Evolutionary conservation across 2,113 vertebrate genomes (phyloP).

Genomic region (Petroica traversi): DNA sequence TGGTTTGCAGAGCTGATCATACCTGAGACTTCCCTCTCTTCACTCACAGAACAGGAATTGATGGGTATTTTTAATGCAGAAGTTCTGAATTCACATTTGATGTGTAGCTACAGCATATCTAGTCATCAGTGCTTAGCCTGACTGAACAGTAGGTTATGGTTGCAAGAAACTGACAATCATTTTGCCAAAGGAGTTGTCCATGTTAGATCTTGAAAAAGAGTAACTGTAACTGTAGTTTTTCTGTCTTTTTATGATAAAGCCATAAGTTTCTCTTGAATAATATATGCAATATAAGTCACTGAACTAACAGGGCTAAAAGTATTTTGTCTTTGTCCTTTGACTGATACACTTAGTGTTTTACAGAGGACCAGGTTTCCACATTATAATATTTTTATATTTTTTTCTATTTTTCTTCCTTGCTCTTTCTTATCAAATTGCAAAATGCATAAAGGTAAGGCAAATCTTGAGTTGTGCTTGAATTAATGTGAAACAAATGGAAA

Average conservation of each 20-base stretch:
- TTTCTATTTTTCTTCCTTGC: background rate
- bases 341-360: background rate
- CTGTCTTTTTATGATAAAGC: background rate
- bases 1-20: background rate
- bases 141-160: background rate
- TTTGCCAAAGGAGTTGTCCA: background rate
- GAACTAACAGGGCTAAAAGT: background rate
- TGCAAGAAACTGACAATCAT: background rate
- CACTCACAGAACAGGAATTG: background rate
- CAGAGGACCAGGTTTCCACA: background rate
- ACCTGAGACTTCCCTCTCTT: background rate
- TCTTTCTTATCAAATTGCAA: background rate
- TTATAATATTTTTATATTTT: background rate
- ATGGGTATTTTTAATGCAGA: background rate
- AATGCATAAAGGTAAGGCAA: background rate
- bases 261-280: background rate
- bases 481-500: background rate
- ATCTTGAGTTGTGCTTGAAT: background rate
- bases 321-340: background rate
- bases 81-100: background rate
- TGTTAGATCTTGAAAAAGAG: background rate
- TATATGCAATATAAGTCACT: background rate
- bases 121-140: background rate
- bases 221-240: background rate
- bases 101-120: background rate